A percentile compares a stretch with the other conserved stretches of the same genome.
Conservation (phyloP, 2,113 vertebrate genomes). For the Callospermophilus lateralis region DNA sequence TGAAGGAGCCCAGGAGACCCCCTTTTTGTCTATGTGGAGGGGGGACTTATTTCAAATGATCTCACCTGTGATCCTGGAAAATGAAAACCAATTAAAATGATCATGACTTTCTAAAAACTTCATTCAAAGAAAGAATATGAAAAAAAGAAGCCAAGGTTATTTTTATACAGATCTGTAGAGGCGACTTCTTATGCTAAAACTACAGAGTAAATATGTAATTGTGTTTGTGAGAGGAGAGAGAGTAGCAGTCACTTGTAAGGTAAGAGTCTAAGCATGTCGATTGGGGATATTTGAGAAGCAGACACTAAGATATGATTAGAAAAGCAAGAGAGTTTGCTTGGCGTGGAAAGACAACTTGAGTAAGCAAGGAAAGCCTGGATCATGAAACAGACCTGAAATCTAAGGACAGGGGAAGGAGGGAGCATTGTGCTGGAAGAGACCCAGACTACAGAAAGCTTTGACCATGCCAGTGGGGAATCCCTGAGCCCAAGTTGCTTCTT, state of each 20-base stretch:
- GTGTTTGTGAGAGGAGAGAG: neutral
- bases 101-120: neutral
- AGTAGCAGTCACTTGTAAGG: neutral
- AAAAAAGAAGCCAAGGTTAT: neutral
- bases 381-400: neutral
- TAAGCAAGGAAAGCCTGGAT: neutral
- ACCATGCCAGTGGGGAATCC: neutral
- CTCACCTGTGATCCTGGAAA: neutral
- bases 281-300: neutral
- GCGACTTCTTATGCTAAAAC: neutral
- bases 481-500: neutral
- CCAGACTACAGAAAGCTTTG: neutral
- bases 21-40: neutral
- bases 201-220: neutral
- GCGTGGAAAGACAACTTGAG: neutral
- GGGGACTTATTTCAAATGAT: neutral
- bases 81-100: slow-evolving; percentile 9
- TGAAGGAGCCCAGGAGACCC: neutral
- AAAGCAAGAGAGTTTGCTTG: neutral
- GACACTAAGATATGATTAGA: neutral
- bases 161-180: neutral
- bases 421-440: neutral
- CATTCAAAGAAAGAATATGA: neutral
- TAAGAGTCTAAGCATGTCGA: neutral
- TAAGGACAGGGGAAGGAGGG: neutral